phyloP scores from a whole-genome alignment of 2,113 vertebrate species.

The Baryphthengus martii region DNA sequence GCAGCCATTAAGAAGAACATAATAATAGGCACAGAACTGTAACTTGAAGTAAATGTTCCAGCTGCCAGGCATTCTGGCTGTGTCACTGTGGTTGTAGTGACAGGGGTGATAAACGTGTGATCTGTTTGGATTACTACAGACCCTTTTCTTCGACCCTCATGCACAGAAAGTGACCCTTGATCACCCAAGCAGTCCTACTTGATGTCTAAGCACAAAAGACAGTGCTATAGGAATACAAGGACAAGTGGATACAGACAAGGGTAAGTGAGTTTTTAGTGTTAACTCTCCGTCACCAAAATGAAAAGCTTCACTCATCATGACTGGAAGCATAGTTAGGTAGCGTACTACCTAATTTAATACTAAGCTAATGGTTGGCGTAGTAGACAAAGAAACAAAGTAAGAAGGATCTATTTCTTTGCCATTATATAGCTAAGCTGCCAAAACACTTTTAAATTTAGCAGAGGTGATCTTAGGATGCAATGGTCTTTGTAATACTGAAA shows the following conservation, averaged over 20 bases:
- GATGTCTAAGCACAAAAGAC: not conserved
- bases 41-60: conserved; percentile 11
- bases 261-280: not conserved
- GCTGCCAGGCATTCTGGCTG: not conserved
- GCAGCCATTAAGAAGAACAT: not conserved
- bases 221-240: not conserved
- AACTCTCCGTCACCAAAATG: not conserved
- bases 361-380: not conserved
- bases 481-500: not conserved
- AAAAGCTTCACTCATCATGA: not conserved
- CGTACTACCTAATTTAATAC: not conserved
- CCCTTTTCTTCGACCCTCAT: not conserved
- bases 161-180: not conserved
- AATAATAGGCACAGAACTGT: not conserved
- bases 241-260: not conserved
- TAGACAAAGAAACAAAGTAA: not conserved
- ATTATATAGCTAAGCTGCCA: not conserved
- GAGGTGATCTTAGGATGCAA: not conserved
- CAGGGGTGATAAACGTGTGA: not conserved
- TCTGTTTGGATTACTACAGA: not conserved
- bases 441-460: not conserved
- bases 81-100: not conserved
- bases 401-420: not conserved
- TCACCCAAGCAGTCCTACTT: not conserved
- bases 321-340: not conserved